phyloP scores from a whole-genome alignment of 2,113 vertebrate species.

The Austrofundulus limnaeus region DNA sequence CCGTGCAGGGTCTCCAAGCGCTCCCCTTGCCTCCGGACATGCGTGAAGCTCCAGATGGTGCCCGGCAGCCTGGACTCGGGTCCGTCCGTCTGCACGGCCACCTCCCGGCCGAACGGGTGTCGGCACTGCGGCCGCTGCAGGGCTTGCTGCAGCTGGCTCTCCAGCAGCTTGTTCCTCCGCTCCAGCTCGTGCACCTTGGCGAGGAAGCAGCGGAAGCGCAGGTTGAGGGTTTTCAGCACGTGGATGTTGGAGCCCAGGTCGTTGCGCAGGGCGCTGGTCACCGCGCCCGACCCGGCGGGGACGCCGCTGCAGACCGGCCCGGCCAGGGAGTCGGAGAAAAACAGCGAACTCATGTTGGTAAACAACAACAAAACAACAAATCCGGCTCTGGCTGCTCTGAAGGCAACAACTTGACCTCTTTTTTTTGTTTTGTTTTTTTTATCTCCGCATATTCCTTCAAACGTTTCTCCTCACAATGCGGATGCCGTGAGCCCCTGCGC shows the following conservation, averaged over 20 bases:
- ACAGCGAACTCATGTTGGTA: conserved; percentile 82
- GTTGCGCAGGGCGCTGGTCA: conserved; percentile 84
- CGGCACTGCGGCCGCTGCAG: conserved; percentile 73
- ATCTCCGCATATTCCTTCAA: conserved; percentile 50
- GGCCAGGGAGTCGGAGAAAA: conserved; percentile 78
- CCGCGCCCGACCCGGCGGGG: conserved; percentile 64
- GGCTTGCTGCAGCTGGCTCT: conserved; percentile 84
- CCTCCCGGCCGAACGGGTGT: conserved; percentile 80
- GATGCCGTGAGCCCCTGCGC: conserved; percentile 55
- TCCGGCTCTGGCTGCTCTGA: conserved; percentile 26
- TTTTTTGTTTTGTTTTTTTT: not conserved
- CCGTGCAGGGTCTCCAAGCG: conserved; percentile 84
- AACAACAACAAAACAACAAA: conserved; percentile 22
- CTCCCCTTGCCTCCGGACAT: conserved; percentile 85
- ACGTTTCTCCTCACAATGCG: conserved; percentile 49
- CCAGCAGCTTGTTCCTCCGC: conserved; percentile 86
- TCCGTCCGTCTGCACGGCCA: conserved; percentile 84
- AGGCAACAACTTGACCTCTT: conserved; percentile 7
- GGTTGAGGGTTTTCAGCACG: conserved; percentile 89
- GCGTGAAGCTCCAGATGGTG: conserved; percentile 90
- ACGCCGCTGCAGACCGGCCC: conserved; percentile 46
- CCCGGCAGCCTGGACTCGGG: conserved; percentile 81
- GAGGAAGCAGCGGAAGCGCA: conserved; percentile 89
- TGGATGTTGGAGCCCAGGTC: conserved; percentile 92
- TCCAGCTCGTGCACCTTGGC: conserved; percentile 90